Conservation (phyloP, 2,888 invertebrate genomes). For the Dryadula phaetusa region DNA sequence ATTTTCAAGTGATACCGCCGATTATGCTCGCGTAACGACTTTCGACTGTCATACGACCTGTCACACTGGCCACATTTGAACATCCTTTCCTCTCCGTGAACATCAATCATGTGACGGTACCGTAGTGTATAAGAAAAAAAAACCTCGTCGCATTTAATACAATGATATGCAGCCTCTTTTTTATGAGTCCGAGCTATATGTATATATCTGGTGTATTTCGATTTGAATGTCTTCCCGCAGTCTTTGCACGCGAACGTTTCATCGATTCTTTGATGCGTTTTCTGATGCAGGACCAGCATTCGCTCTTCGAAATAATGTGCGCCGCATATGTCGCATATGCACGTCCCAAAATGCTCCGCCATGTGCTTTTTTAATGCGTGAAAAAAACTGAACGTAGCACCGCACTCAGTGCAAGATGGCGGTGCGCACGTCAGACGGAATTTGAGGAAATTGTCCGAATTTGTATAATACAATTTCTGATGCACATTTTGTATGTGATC, state of each 20-base stretch:
- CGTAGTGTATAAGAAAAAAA: conserved; percentile 69
- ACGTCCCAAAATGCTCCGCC: conserved; percentile 74
- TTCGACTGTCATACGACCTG: conserved; percentile 70
- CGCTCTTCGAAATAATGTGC: conserved; percentile 77
- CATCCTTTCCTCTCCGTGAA: conserved; percentile 65
- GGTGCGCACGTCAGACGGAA: conserved; percentile 61
- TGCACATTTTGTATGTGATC: conserved; percentile 59
- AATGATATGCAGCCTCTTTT: conserved; percentile 72
- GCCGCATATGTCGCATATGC: conserved; percentile 72
- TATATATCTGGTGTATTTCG: conserved; percentile 68
- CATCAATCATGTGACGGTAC: conserved; percentile 71
- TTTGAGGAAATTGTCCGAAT: conserved; percentile 62
- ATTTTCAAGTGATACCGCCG: conserved; percentile 69
- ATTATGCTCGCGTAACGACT: conserved; percentile 71
- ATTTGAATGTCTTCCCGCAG: conserved; percentile 75
- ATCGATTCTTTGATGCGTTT: conserved; percentile 65
- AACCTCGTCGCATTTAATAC: conserved; percentile 70
- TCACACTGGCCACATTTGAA: conserved; percentile 73
- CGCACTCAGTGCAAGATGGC: conserved; percentile 57
- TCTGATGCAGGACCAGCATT: conserved; percentile 72
- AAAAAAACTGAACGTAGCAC: conserved; percentile 58
- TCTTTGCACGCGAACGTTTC: conserved; percentile 77
- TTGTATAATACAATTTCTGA: conserved; percentile 51
- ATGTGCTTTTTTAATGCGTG: conserved; percentile 73
- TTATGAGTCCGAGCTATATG: conserved; percentile 69